Conservation (phyloP, 2,797 vertebrate species). For the Lagocephalus sceleratus region DNA sequence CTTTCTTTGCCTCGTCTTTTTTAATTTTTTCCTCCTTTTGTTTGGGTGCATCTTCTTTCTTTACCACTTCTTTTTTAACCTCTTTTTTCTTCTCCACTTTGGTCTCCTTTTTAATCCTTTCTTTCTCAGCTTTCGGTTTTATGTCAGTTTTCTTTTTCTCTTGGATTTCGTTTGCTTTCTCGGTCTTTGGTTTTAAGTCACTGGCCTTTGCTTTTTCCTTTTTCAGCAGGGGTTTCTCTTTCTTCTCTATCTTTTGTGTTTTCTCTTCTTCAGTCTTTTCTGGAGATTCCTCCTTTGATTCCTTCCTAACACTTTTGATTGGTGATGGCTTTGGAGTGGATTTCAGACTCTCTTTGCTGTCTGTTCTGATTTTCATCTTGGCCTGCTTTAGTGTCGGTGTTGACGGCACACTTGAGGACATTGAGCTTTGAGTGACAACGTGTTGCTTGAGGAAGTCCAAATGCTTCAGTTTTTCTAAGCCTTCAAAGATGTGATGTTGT, state of each 20-base stretch:
- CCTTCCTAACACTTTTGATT: slow-evolving; percentile 82
- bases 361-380: slow-evolving; percentile 88
- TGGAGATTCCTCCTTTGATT: slow-evolving; percentile 84
- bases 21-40: slow-evolving; percentile 84
- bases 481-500: slow-evolving; percentile 93
- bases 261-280: slow-evolving; percentile 85
- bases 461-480: slow-evolving; percentile 95
- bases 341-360: slow-evolving; percentile 94
- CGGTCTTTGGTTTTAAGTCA: slow-evolving; percentile 77
- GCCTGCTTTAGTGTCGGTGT: slow-evolving; percentile 85
- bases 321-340: slow-evolving; percentile 82
- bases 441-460: slow-evolving; percentile 93
- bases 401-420: slow-evolving; percentile 77
- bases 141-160: slow-evolving; percentile 85
- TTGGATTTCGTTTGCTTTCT: slow-evolving; percentile 75
- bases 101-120: slow-evolving; percentile 86
- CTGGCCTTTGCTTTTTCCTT: slow-evolving; percentile 83
- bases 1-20: slow-evolving; percentile 84
- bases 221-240: slow-evolving; percentile 84
- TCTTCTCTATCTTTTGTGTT: slow-evolving; percentile 83
- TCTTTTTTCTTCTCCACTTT: slow-evolving; percentile 90
- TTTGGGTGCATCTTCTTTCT: slow-evolving; percentile 81
- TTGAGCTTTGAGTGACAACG: slow-evolving; percentile 86
- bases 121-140: slow-evolving; percentile 84
- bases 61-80: slow-evolving; percentile 82